Evolutionary conservation across 2,797 vertebrate genomes (phyloP), one percentile per base, ranked within the genome.

Genomic region (Danio albolineatus): DNA sequence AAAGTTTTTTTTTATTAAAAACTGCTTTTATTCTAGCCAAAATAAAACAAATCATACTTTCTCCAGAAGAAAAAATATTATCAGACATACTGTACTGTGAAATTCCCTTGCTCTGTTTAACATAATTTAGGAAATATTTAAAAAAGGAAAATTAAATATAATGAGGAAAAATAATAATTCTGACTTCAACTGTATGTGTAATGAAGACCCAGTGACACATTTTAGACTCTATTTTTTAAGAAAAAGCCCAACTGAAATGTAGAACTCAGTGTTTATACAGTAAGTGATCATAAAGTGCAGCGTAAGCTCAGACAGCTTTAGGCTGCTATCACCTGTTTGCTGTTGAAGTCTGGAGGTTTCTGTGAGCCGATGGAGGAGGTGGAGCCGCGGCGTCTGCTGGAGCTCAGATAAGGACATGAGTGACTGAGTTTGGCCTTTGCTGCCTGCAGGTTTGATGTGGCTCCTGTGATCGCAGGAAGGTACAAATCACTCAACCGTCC

Each of bases 391-490:
- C 88, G 86, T 78, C 90, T 89, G 85, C 88, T 90, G 81, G 87
- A 87, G 19, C 88, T 87, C 44, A 92, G 88, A 70, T 92, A 90
- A 4, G 91, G 88, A 13, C 92, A 92, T 41, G 93, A 93, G 84
- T 93, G 92, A 80, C 90, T 93, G 77, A 94, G 91, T 67, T 86
- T 65, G 5, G 87, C 89, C 75, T 86, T 83, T 7, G 89, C 36
- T 0, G 90, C 86, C 48, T 61, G 88, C 16, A 93, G 88, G 62
- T 85, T 90, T 10, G 91, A 89, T 0, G 83, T 69, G 70, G 89
- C 94, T 0, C 85, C 73, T 21, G 83, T 75, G 84, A 94, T 88
- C 71, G 87, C 82, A 0, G 94, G 94, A 19, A 95, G 91, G 84
- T 92, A 91, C 43, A 85, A 6, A 6, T 88, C 86, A 6, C 83